Base-by-base conservation (phyloP, 2,888 invertebrate species). In the Agapetus fuscipes region DNA sequence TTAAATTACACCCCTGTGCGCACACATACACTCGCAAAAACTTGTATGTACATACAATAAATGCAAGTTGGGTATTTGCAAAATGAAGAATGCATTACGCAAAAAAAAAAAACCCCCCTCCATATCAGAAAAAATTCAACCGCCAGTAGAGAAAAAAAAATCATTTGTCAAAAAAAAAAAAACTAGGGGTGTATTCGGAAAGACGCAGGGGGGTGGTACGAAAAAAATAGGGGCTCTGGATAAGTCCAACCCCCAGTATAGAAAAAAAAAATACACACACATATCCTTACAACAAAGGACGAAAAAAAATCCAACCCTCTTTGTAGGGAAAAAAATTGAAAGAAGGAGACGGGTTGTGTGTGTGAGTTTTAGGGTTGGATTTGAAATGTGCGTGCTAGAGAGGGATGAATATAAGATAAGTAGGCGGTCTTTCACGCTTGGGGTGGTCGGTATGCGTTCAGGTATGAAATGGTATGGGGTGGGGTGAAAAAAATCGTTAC, bases 401-500 rank as follows among this genome's bases (percentile, higher is more conserved):
- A 11, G 48, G 37, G 35, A 39, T 29, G 35, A 25, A n/a, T n/a
- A n/a, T n/a, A n/a, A n/a, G n/a, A n/a, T n/a, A n/a, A n/a, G n/a
- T n/a, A n/a, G n/a, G n/a, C 34, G 28, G 39, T 34, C 47, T 42
- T 38, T 27, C 13, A 12, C 28, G n/a, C 6, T 11, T 4, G n/a
- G n/a, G n/a, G 28, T 12, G 28, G 11, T n/a, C 28, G 6, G 17
- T 35, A 42, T 40, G 30, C 44, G 47, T 41, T 45, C 48, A 48
- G 48, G 48, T 48, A 45, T 42, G 35, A 44, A 43, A 37, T 34
- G 38, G 45, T 45, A 26, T 27, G 45, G 48, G 40, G 42, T 37
- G 32, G 42, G 35, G 39, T 36, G 40, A 34, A 40, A 48, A 48
- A 48, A 48, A 48, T 48, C 48, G 45, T 48, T 48, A 48, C 42